Base-by-base conservation (phyloP, 1,140 invertebrate species). In the Cotesia glomerata region DNA sequence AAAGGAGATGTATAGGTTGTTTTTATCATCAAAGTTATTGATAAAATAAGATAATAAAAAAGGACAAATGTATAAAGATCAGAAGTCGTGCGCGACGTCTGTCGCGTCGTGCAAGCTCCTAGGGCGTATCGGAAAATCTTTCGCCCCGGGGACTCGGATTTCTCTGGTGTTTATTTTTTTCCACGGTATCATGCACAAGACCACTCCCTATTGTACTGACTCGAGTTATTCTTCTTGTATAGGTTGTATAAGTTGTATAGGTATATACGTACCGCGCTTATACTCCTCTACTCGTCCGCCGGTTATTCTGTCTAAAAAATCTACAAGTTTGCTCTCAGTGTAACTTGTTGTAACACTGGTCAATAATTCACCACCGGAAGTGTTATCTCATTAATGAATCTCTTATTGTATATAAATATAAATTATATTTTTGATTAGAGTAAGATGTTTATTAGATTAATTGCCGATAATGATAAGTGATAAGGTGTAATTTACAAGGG, bases 291-390 rank as follows among this genome's bases (percentile, higher is more conserved):
- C 26, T 26, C 26, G 26, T 2, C 26, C 2, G 26, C 26, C 26
- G 1, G 26, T 26, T 26, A 26, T 26, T 26, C 3, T 26, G 26
- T 26, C 26, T 26, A 26, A 26, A 26, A 26, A 26, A 26, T 26
- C 26, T 26, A 1, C 0, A 26, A 26, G 26, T 26, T 26, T 26
- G 2, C 26, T 26, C 3, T 26, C 59, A 32, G 63, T 45, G n/a
- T 13, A 52, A 34, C 56, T 11, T 0, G 49, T 9, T 49, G 13
- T 13, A 14, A 36, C 5, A 35, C 49, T 9, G 39, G 62, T 73
- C 64, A 70, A 66, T 77, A 74, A 79, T 51, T 77, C 75, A 79
- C 69, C 71, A 70, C 78, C 78, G 78, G 78, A 79, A 78, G 77
- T 76, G 78, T 79, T 78, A 79, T 77, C 36, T 39, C 36, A 0